A percentile compares a stretch with the other conserved stretches of the same genome.
Evolutionary conservation across 2,888 invertebrate genomes (phyloP).

Genomic region (Xestia rhomboidea): DNA sequence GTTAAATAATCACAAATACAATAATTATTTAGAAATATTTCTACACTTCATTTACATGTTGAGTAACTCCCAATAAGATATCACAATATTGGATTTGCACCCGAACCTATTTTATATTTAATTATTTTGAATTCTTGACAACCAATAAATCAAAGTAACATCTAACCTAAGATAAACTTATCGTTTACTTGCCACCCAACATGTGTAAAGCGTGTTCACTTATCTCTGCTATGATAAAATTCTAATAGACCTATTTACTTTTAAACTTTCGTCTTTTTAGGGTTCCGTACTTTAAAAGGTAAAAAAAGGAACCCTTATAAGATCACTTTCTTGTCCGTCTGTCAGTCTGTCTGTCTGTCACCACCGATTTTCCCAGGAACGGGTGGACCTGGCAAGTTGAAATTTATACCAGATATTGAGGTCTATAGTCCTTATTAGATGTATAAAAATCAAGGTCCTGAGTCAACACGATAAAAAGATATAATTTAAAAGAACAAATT

Average conservation of each 20-base stretch:
- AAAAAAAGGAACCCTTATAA: no score
- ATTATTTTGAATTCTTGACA: constrained; percentile 2
- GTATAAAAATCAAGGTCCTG: no score
- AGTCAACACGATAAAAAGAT: no score
- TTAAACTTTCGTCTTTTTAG: no score
- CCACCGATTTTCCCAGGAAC: no score
- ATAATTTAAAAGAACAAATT: no score
- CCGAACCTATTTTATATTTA: constrained; percentile 4
- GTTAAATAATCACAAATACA: not conserved
- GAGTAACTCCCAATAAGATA: constrained; percentile 2
- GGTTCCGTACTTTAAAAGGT: no score
- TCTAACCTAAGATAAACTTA: constrained; percentile 38
- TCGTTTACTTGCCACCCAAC: constrained; percentile 42
- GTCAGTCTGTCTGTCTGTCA: no score
- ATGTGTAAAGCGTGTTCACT: constrained; percentile 3
- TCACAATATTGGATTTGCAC: not conserved
- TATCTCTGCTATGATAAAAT: constrained; percentile 42
- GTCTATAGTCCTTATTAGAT: no score
- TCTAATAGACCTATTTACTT: constrained; percentile 9
- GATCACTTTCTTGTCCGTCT: no score
- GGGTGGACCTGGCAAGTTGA: no score
- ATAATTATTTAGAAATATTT: not conserved
- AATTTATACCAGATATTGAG: no score
- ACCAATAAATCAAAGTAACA: constrained; percentile 26
- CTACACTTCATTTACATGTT: constrained; percentile 6